A percentile compares a stretch with the other conserved stretches of the same genome.
These are phyloP conservation scores for Stenoptilia bipunctidactyla DNA, from an alignment of 2,888 invertebrate genomes.

Conservation along the genomic window DNA sequence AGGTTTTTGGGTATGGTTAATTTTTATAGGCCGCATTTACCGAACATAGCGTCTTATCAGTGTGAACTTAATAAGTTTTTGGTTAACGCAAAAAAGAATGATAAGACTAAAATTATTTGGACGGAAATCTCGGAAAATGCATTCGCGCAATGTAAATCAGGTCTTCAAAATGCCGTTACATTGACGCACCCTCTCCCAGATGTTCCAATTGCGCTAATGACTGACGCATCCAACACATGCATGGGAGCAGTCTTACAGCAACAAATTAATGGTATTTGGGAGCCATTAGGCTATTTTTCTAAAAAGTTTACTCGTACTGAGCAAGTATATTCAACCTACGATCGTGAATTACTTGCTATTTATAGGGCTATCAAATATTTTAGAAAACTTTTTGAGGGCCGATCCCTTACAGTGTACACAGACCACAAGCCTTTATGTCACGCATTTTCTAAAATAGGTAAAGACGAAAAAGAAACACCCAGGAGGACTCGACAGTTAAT, in stretches of 20 bases:
- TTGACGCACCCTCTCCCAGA: slow-evolving; percentile 1
- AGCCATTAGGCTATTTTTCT: slow-evolving; percentile 9
- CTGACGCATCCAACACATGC: slow-evolving; percentile 8
- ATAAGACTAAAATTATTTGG: slow-evolving; percentile 15
- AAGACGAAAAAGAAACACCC: slow-evolving; percentile 1
- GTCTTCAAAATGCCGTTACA: slow-evolving; percentile 9
- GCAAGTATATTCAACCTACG: slow-evolving; percentile 11
- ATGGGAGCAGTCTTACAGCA: slow-evolving; percentile 4
- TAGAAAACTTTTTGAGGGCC: slow-evolving; percentile 7
- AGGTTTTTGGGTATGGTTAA: slow-evolving; percentile 17
- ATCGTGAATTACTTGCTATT: slow-evolving; percentile 11
- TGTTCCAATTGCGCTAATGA: background rate
- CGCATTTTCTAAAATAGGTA: slow-evolving; percentile 7
- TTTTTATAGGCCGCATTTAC: slow-evolving; percentile 22
- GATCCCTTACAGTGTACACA: slow-evolving; percentile 4
- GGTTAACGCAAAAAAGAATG: slow-evolving; percentile 10
- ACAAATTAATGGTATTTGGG: slow-evolving; percentile 1
- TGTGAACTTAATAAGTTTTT: slow-evolving; percentile 9
- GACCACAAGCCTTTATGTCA: slow-evolving; percentile 13
- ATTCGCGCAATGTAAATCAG: slow-evolving; percentile 13
- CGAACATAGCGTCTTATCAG: slow-evolving; percentile 19
- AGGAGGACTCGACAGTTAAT: slow-evolving; percentile 7
- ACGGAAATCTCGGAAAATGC: slow-evolving; percentile 9
- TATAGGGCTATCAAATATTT: slow-evolving; percentile 10
- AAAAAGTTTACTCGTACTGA: slow-evolving; percentile 9